Base-by-base conservation (phyloP, 2,888 invertebrate genomes). In the Hedya salicella region DNA sequence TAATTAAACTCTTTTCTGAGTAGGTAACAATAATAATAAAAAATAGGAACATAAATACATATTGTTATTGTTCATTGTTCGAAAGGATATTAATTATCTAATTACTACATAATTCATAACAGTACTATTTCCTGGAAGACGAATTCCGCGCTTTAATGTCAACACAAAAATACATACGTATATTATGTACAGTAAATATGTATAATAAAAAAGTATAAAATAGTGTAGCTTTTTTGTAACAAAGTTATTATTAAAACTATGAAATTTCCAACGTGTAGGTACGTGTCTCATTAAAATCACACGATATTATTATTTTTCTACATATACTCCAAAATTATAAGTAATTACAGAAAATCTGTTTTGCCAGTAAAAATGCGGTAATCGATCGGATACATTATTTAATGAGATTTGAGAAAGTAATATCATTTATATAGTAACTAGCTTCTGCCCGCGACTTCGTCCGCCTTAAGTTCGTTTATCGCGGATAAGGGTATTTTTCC, bases 11-110 rank as follows among this genome's bases (percentile, higher is more conserved):
- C 77, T 80, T 80, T 75, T 83, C 75, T 80, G 74, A 82, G 79
- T 81, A 87, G 87, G n/a, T 82, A 85, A 79, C 74, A 81, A 85
- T 85, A 87, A 84, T 83, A 86, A 81, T 81, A 80, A 76, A 83
- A 83, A 78, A 83, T 83, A 85, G 84, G 84, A 85, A 87, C 83
- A 84, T 79, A 75, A 75, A 76, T 78, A 77, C 74, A 25, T 72
- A 75, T 71, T 77, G 77, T 73, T 78, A 70, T 67, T 67, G 67
- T 70, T 59, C 42, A 53, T 68, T 75, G 59, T 70, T 62, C 32
- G 63, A 39, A 42, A 54, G 40, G 42, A 62, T 32, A 49, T 66
- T 30, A 16, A 56, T 56, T 61, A 14, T 40, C 6, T 25, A 25
- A 25, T 25, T 25, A n/a, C n/a, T n/a, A n/a, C 25, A 25, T 40